Evolutionary conservation across 2,888 invertebrate species (phyloP).

Genomic region (Euplagia quadripunctaria): DNA sequence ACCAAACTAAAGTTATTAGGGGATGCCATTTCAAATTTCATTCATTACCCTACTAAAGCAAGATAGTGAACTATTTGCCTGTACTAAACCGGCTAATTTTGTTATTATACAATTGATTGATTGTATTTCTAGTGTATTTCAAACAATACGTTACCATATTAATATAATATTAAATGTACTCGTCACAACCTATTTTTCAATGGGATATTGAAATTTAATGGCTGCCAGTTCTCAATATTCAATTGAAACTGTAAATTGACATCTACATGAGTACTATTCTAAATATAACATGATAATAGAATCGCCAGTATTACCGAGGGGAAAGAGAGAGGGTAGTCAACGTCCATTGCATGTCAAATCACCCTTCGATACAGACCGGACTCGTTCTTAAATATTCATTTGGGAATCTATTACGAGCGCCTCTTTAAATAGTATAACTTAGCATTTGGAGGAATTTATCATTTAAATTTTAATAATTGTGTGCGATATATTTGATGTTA

Average conservation of each 20-base stretch:
- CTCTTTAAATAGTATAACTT: conserved; percentile 9
- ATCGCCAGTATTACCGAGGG: conserved; percentile 32
- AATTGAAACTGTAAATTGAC: conserved; percentile 19
- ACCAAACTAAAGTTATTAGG: too few relatives aligned
- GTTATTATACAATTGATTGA: background rate
- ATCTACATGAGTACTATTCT: conserved; percentile 13
- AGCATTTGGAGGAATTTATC: background rate
- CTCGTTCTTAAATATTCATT: conserved; percentile 30
- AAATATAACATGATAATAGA: conserved; percentile 34
- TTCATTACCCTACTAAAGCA: too few relatives aligned
- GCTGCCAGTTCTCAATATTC: conserved; percentile 10
- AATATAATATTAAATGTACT: background rate
- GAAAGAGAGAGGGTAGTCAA: conserved; percentile 33
- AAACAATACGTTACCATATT: background rate
- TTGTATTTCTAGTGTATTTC: background rate
- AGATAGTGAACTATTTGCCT: too few relatives aligned
- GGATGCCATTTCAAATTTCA: too few relatives aligned
- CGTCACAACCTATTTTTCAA: background rate
- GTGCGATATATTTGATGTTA: background rate
- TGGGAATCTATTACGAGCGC: conserved; percentile 26
- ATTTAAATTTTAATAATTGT: background rate
- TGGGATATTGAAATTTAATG: background rate
- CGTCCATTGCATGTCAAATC: conserved; percentile 62
- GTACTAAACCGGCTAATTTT: too few relatives aligned
- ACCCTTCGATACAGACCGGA: conserved; percentile 34